Evolutionary conservation across 2,888 invertebrate genomes (phyloP).

Genomic region (Hypselothyrea guttata): DNA sequence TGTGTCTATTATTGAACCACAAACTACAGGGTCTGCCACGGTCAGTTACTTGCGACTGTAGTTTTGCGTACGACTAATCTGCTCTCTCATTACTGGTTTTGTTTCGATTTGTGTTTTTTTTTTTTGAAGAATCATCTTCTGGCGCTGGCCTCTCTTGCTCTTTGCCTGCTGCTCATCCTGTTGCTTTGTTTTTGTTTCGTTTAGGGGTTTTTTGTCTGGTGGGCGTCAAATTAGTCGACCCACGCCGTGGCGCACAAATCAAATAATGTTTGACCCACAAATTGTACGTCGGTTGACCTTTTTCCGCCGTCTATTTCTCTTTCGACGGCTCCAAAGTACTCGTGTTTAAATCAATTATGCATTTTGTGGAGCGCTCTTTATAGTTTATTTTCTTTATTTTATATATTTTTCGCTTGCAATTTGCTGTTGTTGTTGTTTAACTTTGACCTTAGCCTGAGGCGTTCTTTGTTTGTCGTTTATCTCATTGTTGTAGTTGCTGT

Average conservation of each 20-base stretch:
- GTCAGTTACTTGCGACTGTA: too few species aligned
- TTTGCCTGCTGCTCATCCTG: slow-evolving; percentile 13
- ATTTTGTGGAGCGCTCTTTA: slow-evolving; percentile 66
- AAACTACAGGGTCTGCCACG: too few species aligned
- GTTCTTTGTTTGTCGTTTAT: slow-evolving; percentile 59
- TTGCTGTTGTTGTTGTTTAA: slow-evolving; percentile 48
- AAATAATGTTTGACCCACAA: slow-evolving; percentile 74
- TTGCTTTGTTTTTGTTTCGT: slow-evolving; percentile 32
- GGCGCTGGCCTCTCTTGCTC: background rate
- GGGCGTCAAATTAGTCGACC: slow-evolving; percentile 72
- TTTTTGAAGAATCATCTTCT: background rate
- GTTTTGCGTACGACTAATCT: too few species aligned
- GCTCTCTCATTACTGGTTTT: too few species aligned
- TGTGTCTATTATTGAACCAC: too few species aligned
- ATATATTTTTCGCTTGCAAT: background rate
- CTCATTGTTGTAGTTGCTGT: slow-evolving; percentile 29
- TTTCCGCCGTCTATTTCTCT: slow-evolving; percentile 19
- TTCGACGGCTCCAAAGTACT: slow-evolving; percentile 30
- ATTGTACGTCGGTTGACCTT: slow-evolving; percentile 75
- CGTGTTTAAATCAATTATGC: slow-evolving; percentile 78
- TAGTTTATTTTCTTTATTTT: background rate
- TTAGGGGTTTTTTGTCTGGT: slow-evolving; percentile 43
- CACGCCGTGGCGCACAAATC: slow-evolving; percentile 70
- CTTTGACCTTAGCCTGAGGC: slow-evolving; percentile 74
- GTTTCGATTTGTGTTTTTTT: background rate